Conservation (phyloP, 2,888 invertebrate genomes). For the Diploptera punctata region DNA sequence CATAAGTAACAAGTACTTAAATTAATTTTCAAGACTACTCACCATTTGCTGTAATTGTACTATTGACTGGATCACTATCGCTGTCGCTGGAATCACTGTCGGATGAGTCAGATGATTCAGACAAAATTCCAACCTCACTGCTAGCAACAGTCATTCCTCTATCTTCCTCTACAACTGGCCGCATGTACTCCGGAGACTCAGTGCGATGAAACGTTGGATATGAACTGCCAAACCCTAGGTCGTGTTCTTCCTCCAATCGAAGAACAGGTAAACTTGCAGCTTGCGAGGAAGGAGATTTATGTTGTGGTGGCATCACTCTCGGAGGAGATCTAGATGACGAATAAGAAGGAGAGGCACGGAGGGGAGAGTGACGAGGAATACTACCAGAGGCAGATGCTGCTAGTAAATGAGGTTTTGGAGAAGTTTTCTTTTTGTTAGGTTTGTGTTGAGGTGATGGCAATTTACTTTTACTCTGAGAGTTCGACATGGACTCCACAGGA, state of each 20-base stretch:
- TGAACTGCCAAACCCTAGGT: background rate
- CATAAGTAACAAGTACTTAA: too few relatives aligned
- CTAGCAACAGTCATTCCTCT: background rate
- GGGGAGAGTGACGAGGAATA: conserved; percentile 63
- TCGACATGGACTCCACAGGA: conserved; percentile 10
- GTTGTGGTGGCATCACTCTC: conserved; percentile 34
- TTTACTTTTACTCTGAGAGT: conserved; percentile 21
- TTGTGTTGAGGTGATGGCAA: conserved; percentile 38
- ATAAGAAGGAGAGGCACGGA: conserved; percentile 63
- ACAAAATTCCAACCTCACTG: conserved; percentile 21
- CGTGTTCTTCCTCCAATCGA: conserved; percentile 32
- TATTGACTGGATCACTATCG: conserved; percentile 54
- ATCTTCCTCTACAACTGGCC: conserved; percentile 1
- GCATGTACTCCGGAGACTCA: background rate
- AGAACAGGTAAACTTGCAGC: conserved; percentile 35
- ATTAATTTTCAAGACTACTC: too few relatives aligned
- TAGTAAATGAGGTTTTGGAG: conserved; percentile 36
- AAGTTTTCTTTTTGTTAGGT: conserved; percentile 41
- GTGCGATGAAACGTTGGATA: background rate
- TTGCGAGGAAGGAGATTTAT: conserved; percentile 32
- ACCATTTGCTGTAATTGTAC: conserved; percentile 16
- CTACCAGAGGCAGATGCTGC: conserved; percentile 35
- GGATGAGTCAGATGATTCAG: conserved; percentile 50
- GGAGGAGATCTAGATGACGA: conserved; percentile 44
- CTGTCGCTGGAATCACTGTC: conserved; percentile 57